Evolutionary conservation across 2,888 invertebrate genomes (phyloP), one percentile per base, ranked within the genome.

Genomic region (Nesidiocoris tenuis): DNA sequence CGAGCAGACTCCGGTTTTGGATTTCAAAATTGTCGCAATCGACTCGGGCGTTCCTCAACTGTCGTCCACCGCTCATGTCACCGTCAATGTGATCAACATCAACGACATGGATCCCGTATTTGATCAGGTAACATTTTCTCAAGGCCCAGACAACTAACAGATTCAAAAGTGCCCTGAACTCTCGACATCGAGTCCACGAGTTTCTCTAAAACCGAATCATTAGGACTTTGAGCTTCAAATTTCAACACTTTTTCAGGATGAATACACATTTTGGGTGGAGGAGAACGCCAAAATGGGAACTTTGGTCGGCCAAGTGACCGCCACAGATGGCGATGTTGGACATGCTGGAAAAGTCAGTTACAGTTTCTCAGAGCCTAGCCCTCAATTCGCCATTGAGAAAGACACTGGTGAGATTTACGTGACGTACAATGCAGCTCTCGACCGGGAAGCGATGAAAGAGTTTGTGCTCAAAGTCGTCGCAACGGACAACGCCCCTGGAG

Each of bases 71-170:
- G 95, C 95, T 0, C 87, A 89, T 3, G 89, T 97, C 0, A 86
- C 87, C 3, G 92, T 96, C 0, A 88, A 89, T 65, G 87, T 97
- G 1, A 85, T 89, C 39, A 96, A 96, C 82, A 88, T 93, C 0
- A 96, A 97, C 81, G 96, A 96, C 81, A 93, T 94, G 82, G 90
- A 91, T 82, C 96, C 96, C 0, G 86, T 86, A 65, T 96, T 96
- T 83, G 86, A 86, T 0, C 86, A 88, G 77, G 84, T 87, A 65
- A 84, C 85, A 64, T 7, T 25, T 61, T 59, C 18, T 12, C 16
- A 54, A n/a, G n/a, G n/a, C n/a, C n/a, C n/a, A n/a, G n/a, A n/a
- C n/a, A n/a, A n/a, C n/a, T n/a, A n/a, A n/a, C n/a, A n/a, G n/a
- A n/a, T n/a, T n/a, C n/a, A n/a, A n/a, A n/a, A n/a, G n/a, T n/a